Percentiles rank a stretch among this genome's conserved stretches.
Evolutionary conservation across 2,888 invertebrate species (phyloP).

Genomic region (Pocota personata): DNA sequence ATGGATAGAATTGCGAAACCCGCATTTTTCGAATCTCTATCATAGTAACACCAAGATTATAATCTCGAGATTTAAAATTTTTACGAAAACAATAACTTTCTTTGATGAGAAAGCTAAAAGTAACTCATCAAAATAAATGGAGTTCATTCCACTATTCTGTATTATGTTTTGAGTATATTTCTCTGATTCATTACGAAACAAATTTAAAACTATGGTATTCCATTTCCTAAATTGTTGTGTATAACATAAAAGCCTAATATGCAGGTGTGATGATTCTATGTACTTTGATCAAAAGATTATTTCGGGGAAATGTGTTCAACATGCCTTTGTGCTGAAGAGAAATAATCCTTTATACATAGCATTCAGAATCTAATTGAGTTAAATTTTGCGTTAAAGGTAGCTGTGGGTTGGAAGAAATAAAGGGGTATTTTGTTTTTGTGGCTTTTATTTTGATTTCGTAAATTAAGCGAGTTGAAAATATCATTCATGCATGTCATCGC

Average conservation of each 20-base stretch:
- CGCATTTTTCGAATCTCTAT: no score
- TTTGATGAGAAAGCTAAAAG: no score
- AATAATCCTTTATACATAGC: not conserved
- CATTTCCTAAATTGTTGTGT: not conserved
- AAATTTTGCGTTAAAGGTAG: not conserved
- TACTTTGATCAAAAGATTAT: not conserved
- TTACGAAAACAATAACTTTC: no score
- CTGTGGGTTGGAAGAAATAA: not conserved
- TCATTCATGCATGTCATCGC: conserved; percentile 1
- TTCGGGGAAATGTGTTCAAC: not conserved
- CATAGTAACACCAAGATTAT: no score
- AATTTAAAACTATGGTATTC: not conserved
- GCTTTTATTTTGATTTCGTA: not conserved
- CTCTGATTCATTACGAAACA: no score
- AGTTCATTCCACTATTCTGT: no score
- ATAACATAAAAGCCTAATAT: not conserved
- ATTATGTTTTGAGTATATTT: no score
- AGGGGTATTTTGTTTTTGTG: conserved; percentile 2
- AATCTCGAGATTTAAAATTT: no score
- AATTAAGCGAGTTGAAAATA: conserved; percentile 2
- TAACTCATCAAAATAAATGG: no score
- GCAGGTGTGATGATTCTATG: not conserved
- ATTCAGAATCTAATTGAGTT: not conserved
- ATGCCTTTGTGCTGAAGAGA: not conserved
- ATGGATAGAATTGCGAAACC: no score